These are phyloP conservation scores for Taenioides sp. DNA, from an alignment of 2,797 vertebrate species.

Conservation along the genomic window DNA sequence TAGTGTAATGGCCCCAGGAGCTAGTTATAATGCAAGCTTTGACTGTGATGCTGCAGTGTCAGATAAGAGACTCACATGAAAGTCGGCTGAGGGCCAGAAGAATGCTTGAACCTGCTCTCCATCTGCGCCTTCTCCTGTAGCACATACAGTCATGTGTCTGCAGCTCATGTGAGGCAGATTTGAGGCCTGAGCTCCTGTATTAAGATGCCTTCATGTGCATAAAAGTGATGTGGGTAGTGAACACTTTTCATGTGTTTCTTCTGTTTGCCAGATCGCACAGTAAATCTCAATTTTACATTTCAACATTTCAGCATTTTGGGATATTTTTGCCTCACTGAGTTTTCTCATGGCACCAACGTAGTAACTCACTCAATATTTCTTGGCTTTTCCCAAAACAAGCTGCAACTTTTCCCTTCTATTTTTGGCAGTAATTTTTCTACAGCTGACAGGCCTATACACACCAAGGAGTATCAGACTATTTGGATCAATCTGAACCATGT, in stretches of 20 bases:
- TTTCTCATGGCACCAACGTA: constrained; percentile 36
- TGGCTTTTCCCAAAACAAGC: constrained; percentile 35
- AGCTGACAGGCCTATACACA: background rate
- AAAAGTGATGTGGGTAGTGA: constrained; percentile 14
- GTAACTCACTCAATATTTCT: constrained; percentile 43
- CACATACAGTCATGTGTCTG: constrained; percentile 74
- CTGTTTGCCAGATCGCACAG: too few species aligned
- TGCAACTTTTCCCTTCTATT: constrained; percentile 35
- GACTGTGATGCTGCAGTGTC: constrained; percentile 15
- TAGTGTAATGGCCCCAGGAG: background rate
- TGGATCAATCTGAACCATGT: background rate
- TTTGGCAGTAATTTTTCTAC: constrained; percentile 25
- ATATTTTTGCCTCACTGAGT: constrained; percentile 11
- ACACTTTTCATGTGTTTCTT: background rate
- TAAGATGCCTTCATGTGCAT: constrained; percentile 22
- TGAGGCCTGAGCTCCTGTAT: constrained; percentile 56
- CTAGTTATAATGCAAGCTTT: constrained; percentile 27
- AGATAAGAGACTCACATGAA: constrained; percentile 66
- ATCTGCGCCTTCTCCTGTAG: constrained; percentile 50
- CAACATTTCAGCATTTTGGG: background rate
- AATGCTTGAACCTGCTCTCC: constrained; percentile 66
- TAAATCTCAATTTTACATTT: background rate
- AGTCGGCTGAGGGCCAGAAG: constrained; percentile 68
- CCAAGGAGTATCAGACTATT: background rate
- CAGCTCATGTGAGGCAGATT: constrained; percentile 78